Percentiles rank a stretch among this genome's conserved stretches.
Evolutionary conservation across 1,140 invertebrate genomes (phyloP).

Genomic region (Drosophila nebulosa): DNA sequence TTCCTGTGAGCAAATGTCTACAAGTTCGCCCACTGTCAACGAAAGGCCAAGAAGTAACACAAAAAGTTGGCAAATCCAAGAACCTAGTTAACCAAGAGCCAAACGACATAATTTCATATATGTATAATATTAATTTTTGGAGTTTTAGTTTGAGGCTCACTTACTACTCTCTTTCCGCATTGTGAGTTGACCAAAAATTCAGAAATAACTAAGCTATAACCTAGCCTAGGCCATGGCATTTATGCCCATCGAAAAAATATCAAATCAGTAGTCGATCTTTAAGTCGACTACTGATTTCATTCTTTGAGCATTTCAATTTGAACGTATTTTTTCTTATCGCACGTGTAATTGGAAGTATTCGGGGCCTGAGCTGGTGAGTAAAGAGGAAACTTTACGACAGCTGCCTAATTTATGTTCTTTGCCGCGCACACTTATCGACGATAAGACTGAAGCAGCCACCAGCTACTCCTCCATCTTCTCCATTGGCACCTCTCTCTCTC

Average conservation of each 20-base stretch:
- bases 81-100: neutral
- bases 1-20: conserved; percentile 31
- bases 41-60: conserved; percentile 3
- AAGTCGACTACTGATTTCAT: conserved; percentile 51
- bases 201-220: conserved; percentile 40
- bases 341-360: conserved; percentile 44
- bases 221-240: conserved; percentile 29
- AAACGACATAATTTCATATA: too few species aligned
- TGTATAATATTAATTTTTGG: too few species aligned
- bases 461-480: too few species aligned
- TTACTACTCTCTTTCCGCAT: neutral
- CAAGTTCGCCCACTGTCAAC: conserved; percentile 5
- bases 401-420: conserved; percentile 34
- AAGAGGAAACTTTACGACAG: neutral
- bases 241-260: conserved; percentile 29
- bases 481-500: too few species aligned
- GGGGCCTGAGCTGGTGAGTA: conserved; percentile 3
- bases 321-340: conserved; percentile 33
- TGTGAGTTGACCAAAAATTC: conserved; percentile 28
- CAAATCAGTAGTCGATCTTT: conserved; percentile 65
- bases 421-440: conserved; percentile 8
- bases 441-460: conserved; percentile 16
- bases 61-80: conserved; percentile 14
- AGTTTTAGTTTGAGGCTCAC: too few species aligned
- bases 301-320: conserved; percentile 44